Percentiles rank a stretch among this genome's conserved stretches.
Evolutionary conservation across 1,140 invertebrate species (phyloP).

Genomic region (Orius laevigatus): DNA sequence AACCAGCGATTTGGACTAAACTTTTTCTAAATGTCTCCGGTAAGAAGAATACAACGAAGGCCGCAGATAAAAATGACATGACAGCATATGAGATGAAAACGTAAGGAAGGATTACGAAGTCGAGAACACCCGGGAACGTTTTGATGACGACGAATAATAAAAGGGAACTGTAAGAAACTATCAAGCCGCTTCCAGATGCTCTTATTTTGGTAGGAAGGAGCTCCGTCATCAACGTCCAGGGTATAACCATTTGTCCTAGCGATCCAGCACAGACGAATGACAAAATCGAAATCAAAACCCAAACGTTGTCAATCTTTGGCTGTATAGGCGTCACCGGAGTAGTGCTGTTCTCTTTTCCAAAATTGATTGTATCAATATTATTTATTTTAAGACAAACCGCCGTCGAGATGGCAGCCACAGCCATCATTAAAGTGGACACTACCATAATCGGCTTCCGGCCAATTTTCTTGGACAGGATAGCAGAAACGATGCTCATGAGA

Average conservation of each 20-base stretch:
- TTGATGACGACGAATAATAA: conserved; percentile 48
- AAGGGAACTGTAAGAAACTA: conserved; percentile 41
- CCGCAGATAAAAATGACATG: conserved; percentile 35
- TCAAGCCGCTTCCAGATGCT: conserved; percentile 34
- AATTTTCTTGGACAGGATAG: conserved; percentile 33
- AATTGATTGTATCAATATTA: not conserved
- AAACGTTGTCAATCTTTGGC: not conserved
- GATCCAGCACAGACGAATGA: conserved; percentile 36
- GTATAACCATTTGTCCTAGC: conserved; percentile 38
- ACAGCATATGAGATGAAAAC: conserved; percentile 44
- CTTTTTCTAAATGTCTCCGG: conserved; percentile 58
- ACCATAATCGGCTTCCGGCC: conserved; percentile 33
- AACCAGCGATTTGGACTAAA: conserved; percentile 36
- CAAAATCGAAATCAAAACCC: conserved; percentile 27
- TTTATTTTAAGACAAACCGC: conserved; percentile 5
- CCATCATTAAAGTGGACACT: conserved; percentile 36
- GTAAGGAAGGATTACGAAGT: conserved; percentile 31
- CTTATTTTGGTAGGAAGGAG: conserved; percentile 27
- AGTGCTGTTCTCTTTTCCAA: not conserved
- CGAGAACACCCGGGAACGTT: conserved; percentile 36
- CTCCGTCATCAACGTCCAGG: conserved; percentile 43
- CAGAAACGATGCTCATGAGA: conserved; percentile 30
- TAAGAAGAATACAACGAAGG: conserved; percentile 41
- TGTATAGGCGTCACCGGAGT: not conserved
- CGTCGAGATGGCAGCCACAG: conserved; percentile 15